Percentiles rank a stretch among this genome's conserved stretches.
Evolutionary conservation across 2,113 vertebrate species (phyloP).

Genomic region (Naja naja): DNA sequence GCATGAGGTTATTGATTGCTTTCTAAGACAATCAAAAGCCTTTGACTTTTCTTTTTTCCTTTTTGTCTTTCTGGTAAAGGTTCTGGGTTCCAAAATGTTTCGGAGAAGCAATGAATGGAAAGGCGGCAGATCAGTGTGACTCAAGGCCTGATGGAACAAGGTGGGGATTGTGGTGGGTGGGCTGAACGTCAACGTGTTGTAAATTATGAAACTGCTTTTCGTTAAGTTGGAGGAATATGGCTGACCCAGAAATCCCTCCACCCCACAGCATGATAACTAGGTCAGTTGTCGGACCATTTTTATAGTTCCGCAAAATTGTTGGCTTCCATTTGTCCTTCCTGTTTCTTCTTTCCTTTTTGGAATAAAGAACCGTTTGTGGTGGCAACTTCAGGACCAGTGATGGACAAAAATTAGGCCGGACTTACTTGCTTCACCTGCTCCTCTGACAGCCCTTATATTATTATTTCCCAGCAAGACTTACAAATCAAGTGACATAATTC

Average conservation of each 20-base stretch:
- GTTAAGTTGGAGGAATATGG: not conserved
- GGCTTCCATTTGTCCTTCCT: not conserved
- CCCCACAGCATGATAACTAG: not conserved
- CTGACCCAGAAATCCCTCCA: not conserved
- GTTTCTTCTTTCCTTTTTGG: not conserved
- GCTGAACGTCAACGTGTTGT: not conserved
- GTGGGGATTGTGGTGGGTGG: not conserved
- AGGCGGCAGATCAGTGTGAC: not conserved
- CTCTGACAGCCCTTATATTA: not conserved
- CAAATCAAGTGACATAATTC: not conserved
- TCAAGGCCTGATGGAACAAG: not conserved
- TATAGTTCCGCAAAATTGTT: not conserved
- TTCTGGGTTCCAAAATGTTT: not conserved
- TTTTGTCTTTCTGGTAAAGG: not conserved
- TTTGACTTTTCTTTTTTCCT: not conserved
- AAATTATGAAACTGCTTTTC: not conserved
- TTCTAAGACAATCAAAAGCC: not conserved
- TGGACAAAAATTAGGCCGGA: not conserved
- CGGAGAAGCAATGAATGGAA: not conserved
- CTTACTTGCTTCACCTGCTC: not conserved
- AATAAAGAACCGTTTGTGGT: not conserved
- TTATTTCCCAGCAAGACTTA: not conserved
- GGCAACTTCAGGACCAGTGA: not conserved
- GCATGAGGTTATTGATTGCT: not conserved
- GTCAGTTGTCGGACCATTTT: not conserved